Conservation (phyloP, 2,888 invertebrate genomes). For the Lutraria lutraria region DNA sequence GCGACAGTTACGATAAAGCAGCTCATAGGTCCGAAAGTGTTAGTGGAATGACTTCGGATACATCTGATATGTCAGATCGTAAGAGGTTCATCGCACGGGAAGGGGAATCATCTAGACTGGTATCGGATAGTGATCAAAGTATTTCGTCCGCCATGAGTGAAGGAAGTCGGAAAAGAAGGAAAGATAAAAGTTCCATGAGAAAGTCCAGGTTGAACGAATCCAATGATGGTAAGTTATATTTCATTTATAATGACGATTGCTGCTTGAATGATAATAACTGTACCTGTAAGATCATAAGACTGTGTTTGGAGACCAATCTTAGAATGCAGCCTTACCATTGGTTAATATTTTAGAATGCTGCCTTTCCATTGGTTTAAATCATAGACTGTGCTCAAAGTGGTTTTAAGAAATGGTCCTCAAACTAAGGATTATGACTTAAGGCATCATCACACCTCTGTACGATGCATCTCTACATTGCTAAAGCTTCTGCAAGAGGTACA, state of each 20-base stretch:
- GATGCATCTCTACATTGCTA: too few species aligned
- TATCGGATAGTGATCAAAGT: slow-evolving; percentile 63
- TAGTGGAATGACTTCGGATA: slow-evolving; percentile 57
- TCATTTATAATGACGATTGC: background rate
- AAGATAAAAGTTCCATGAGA: slow-evolving; percentile 67
- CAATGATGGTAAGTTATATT: slow-evolving; percentile 42
- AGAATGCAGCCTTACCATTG: too few species aligned
- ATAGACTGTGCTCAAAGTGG: too few species aligned
- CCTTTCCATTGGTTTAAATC: too few species aligned
- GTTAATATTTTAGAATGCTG: too few species aligned
- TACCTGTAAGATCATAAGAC: too few species aligned
- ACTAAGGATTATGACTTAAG: too few species aligned
- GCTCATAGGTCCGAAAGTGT: slow-evolving; percentile 29
- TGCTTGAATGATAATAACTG: too few species aligned
- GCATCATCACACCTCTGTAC: too few species aligned
- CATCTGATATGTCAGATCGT: slow-evolving; percentile 54
- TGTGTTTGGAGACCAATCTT: too few species aligned
- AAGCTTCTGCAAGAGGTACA: too few species aligned
- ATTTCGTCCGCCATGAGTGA: slow-evolving; percentile 62
- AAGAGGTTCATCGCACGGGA: slow-evolving; percentile 40
- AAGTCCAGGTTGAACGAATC: slow-evolving; percentile 68
- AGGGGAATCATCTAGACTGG: slow-evolving; percentile 48
- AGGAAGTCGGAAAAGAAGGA: slow-evolving; percentile 58
- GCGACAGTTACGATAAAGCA: slow-evolving; percentile 13
- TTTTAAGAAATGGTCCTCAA: too few species aligned